Percentiles rank a stretch among this genome's conserved stretches.
Evolutionary conservation across 2,888 invertebrate species (phyloP).

Genomic region (Seira musarum): DNA sequence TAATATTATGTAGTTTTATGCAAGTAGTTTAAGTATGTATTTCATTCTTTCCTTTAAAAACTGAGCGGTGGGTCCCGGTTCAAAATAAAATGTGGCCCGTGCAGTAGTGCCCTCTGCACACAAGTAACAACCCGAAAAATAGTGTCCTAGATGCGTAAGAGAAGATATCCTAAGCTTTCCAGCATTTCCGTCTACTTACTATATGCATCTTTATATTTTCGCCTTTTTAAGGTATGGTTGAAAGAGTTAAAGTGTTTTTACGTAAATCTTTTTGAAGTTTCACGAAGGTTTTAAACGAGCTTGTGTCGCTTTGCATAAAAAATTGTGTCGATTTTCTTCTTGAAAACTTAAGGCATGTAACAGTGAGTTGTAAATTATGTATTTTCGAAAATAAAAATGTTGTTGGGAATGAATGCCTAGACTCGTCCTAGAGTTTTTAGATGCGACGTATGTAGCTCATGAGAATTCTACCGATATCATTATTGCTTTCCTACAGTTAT

Average conservation of each 20-base stretch:
- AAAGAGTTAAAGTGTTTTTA: neutral
- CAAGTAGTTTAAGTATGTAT: neutral
- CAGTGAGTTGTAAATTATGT: no score
- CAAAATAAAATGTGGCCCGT: constrained; percentile 32
- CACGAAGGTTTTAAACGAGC: no score
- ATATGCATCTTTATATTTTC: neutral
- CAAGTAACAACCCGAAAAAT: constrained; percentile 47
- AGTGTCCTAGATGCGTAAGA: constrained; percentile 26
- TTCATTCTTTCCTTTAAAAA: neutral
- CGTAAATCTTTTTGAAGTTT: no score
- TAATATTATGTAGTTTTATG: constrained; percentile 2
- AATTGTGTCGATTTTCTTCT: no score
- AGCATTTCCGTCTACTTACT: no score
- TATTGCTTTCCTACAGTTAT: constrained; percentile 11
- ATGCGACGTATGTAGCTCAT: no score
- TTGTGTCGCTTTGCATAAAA: no score
- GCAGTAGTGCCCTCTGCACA: constrained; percentile 15
- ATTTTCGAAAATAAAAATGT: no score
- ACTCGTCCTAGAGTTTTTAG: no score
- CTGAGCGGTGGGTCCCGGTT: constrained; percentile 59
- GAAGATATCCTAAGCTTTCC: neutral
- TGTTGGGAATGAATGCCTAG: no score
- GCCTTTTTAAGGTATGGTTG: neutral
- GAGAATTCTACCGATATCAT: no score
- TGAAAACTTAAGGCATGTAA: no score